Percentiles rank a stretch among this genome's conserved stretches.
phyloP scores from a whole-genome alignment of 2,797 vertebrate species.

The Parauchenoglanis ngamensis region DNA sequence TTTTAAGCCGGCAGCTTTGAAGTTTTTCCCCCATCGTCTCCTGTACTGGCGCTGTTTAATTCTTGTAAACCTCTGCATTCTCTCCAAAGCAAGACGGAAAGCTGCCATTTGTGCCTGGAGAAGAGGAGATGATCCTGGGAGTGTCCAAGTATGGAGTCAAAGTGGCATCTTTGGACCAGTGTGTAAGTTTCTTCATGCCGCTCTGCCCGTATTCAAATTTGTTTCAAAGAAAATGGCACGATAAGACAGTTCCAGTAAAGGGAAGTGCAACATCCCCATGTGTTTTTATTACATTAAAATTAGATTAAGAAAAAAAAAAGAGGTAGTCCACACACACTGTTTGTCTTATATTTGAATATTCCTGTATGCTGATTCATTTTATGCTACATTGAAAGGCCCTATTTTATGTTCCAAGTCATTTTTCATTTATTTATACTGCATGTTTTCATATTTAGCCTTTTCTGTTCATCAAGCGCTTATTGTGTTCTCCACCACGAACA shows the following conservation, averaged over 20 bases:
- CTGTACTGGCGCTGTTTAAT: constrained; percentile 1
- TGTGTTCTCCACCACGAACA: background rate
- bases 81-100: constrained; percentile 93
- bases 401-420: background rate
- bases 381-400: background rate
- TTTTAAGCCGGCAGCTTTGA: background rate
- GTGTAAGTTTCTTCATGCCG: constrained; percentile 81
- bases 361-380: background rate
- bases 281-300: background rate
- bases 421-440: background rate
- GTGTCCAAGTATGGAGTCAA: constrained; percentile 97
- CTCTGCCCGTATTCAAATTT: background rate
- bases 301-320: background rate
- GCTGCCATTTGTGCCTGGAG: constrained; percentile 91
- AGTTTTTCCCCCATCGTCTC: background rate
- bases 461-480: background rate
- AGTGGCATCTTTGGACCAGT: constrained; percentile 90
- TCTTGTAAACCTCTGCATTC: constrained; percentile 28
- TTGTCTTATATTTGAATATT: background rate
- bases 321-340: background rate
- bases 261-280: background rate
- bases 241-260: background rate
- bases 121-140: constrained; percentile 92
- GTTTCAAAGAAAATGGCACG: background rate
- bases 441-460: background rate